Base-by-base conservation (phyloP, 2,797 vertebrate genomes). In the Cryptoprocta ferox region DNA sequence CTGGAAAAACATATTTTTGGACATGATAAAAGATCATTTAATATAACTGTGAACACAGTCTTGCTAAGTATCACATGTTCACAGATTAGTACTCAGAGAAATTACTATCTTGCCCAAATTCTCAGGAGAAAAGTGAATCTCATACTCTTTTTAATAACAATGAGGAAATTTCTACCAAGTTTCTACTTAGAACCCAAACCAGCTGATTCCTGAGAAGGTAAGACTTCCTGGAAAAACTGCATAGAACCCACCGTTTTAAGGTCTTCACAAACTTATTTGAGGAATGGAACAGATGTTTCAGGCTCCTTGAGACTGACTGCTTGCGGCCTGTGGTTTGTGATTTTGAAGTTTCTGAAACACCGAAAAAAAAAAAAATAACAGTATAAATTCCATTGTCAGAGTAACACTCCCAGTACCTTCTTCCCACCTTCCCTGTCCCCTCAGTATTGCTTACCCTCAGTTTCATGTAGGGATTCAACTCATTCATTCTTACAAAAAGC, bases 191-290 rank as follows among this genome's bases (percentile, higher is more conserved):
- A 97, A 93, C 50, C 42, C 4, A 93, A 96, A 98, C 53, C 42
- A 39, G 65, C n/a, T 79, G 42, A 94, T 26, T 65, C 66, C 85
- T 88, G 6, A n/a, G 94, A 96, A 56, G 79, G 12, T 81, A 94
- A 98, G 96, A n/a, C 32, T 89, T 93, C 42, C 71, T 89, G 63
- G 45, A 80, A 88, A 92, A 80, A 24, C 30, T 39, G 42, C 32
- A 61, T 8, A 68, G 85, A 76, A 98, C 99, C 89, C 98, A 99
- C 99, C 99, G 99, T 99, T 99, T 99, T 93, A 99, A 99, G 37
- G 99, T 99, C 98, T 99, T 99, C 97, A 99, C 99, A 98, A 99
- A 99, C 98, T 99, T 99, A 99, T 99, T 99, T 87, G 99, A 99
- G 95, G 99, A 99, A 98, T 99, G 99, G 98, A 99, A 99, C 94